Conservation (phyloP, 2,797 vertebrate genomes). For the Streptopelia turtur region DNA sequence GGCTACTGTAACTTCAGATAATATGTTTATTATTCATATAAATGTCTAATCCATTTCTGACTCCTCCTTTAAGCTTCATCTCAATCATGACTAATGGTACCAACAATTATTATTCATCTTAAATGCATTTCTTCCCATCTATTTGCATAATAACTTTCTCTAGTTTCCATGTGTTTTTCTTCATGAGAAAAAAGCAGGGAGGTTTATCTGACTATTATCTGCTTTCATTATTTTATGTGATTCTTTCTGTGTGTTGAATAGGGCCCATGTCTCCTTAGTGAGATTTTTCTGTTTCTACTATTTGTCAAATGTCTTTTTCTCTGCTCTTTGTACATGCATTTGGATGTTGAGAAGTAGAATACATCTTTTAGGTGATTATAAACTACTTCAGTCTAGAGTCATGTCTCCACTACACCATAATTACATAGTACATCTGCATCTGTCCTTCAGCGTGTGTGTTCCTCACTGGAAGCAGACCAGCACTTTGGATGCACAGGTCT, state of each 20-base stretch:
- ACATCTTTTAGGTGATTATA: not conserved
- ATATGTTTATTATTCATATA: not conserved
- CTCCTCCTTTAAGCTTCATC: not conserved
- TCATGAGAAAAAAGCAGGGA: not conserved
- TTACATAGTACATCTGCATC: not conserved
- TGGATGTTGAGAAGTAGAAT: not conserved
- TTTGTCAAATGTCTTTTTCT: not conserved
- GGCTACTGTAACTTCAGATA: not conserved
- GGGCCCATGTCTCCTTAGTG: not conserved
- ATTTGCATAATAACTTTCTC: conserved; percentile 12
- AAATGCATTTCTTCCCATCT: not conserved
- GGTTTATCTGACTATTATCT: not conserved
- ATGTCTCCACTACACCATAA: not conserved
- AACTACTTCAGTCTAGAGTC: not conserved
- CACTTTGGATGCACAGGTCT: not conserved
- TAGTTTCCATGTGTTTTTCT: not conserved
- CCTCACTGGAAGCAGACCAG: not conserved
- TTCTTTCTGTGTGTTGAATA: not conserved
- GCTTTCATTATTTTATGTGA: not conserved
- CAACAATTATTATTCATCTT: not conserved
- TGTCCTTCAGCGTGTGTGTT: not conserved
- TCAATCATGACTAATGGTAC: not conserved
- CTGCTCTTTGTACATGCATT: not conserved
- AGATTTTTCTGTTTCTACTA: not conserved
- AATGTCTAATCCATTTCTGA: not conserved